Conservation (phyloP, 2,888 invertebrate genomes). For the Nymphalis c-album region DNA sequence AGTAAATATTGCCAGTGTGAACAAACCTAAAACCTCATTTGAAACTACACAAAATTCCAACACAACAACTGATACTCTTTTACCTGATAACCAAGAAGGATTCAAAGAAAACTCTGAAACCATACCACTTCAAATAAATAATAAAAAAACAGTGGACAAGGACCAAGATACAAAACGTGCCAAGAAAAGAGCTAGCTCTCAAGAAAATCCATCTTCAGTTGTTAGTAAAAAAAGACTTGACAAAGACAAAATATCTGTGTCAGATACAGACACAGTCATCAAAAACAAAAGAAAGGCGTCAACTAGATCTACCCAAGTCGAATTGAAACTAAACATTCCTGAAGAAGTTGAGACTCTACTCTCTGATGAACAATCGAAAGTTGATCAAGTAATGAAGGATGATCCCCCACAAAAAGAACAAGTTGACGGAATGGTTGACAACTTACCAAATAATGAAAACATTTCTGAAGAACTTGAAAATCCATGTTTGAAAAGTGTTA, state of each 20-base stretch:
- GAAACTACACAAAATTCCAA: constrained; percentile 46
- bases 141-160: constrained; percentile 1
- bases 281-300: constrained; percentile 7
- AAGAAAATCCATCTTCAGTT: constrained; percentile 23
- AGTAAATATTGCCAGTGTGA: constrained; percentile 21
- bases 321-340: constrained; percentile 10
- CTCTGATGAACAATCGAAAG: constrained; percentile 32
- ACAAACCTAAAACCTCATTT: constrained; percentile 16
- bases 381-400: constrained; percentile 34
- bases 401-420: constrained; percentile 26
- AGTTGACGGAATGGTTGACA: constrained; percentile 26
- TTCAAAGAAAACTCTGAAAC: constrained; percentile 42
- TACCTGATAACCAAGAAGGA: constrained; percentile 73
- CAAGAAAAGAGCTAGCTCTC: constrained; percentile 36
- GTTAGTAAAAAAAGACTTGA: constrained; percentile 27
- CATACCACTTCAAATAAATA: background rate
- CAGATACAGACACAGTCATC: constrained; percentile 25
- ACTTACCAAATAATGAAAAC: constrained; percentile 28
- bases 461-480: constrained; percentile 44
- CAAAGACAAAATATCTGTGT: constrained; percentile 23
- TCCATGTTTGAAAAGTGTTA: constrained; percentile 65
- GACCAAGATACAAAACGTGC: constrained; percentile 19
- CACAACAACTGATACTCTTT: constrained; percentile 54
- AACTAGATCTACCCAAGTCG: constrained; percentile 11
- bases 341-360: constrained; percentile 15